phyloP scores from a whole-genome alignment of 2,888 invertebrate genomes.

The Nomada hirtipes region DNA sequence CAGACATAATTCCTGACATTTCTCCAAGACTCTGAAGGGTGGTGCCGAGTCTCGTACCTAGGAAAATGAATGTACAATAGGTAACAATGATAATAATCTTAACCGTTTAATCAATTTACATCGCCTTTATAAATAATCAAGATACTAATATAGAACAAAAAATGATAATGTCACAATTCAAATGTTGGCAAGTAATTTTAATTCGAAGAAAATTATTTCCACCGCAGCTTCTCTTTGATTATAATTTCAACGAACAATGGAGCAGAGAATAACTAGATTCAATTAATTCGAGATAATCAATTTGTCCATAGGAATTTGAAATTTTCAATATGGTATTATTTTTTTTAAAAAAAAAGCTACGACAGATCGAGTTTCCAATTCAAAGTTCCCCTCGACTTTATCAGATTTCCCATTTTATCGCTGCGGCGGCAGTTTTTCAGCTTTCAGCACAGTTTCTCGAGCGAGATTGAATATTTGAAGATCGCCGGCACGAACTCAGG shows the following conservation, averaged over 20 bases:
- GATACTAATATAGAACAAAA: too few relatives aligned
- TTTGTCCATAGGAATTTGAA: too few relatives aligned
- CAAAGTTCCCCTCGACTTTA: background rate
- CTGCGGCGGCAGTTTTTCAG: background rate
- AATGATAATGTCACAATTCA: too few relatives aligned
- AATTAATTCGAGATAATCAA: too few relatives aligned
- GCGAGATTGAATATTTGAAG: slow-evolving; percentile 3
- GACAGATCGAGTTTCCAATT: background rate
- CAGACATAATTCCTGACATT: slow-evolving; percentile 94
- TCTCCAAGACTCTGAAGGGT: slow-evolving; percentile 94
- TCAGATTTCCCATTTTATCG: background rate
- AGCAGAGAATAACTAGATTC: too few relatives aligned
- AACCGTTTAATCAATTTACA: too few relatives aligned
- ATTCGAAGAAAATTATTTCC: too few relatives aligned
- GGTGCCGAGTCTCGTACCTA: slow-evolving; percentile 92
- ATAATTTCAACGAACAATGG: too few relatives aligned
- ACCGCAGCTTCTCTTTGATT: too few relatives aligned
- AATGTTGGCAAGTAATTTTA: too few relatives aligned
- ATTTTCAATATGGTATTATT: too few relatives aligned
- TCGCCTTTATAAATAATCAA: too few relatives aligned
- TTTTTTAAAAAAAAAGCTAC: background rate
- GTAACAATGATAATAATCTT: background rate
- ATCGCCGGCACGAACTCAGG: background rate
- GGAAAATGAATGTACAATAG: background rate
- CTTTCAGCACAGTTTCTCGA: background rate